Base-by-base conservation (phyloP, 2,797 vertebrate genomes). In the Acomys russatus region DNA sequence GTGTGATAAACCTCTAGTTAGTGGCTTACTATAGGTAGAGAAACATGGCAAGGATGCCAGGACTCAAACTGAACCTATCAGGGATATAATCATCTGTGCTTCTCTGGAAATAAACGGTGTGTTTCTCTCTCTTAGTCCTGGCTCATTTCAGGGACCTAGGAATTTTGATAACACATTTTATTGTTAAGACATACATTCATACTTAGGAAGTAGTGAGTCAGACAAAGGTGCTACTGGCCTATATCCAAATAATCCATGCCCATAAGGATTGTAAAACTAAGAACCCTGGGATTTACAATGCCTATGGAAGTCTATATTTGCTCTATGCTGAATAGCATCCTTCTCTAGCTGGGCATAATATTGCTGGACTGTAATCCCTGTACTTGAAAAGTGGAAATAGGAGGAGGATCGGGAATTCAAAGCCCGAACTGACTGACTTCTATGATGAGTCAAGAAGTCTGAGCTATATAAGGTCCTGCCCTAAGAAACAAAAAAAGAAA, bases 1-100 rank as follows among this genome's bases (percentile, higher is more conserved):
- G 83, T 90, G 23, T 88, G 71, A 79, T 5, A 83, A 92, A 64
- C 83, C 18, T 87, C 28, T 59, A 86, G 28, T 71, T 79, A 54
- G 15, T 35, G 35, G 94, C 87, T 96, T 87, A 90, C 71, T 28
- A 38, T 22, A 78, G 1, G 51, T 89, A 78, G 56, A 92, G 3
- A 17, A 11, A 76, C 54, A 28, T 6, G 9, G 92, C 56, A 94
- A 73, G 9, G 20, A 9, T 83, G 59, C 22, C 30, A 87, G 35
- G 59, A 11, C 54, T 77, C 18, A 80, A 6, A 77, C 33, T 51
- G 44, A 51, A 33, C 9, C 17, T 78, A 33, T 1, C 22, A 33
- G 63, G 17, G 11, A 6, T 90, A 49, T 66, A 94, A 64, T 25
- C 3, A 84, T 49, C 28, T 64, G 38, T 78, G 68, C 18, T 5